Conservation (phyloP, 2,113 vertebrate species). For the Pipa parva region DNA sequence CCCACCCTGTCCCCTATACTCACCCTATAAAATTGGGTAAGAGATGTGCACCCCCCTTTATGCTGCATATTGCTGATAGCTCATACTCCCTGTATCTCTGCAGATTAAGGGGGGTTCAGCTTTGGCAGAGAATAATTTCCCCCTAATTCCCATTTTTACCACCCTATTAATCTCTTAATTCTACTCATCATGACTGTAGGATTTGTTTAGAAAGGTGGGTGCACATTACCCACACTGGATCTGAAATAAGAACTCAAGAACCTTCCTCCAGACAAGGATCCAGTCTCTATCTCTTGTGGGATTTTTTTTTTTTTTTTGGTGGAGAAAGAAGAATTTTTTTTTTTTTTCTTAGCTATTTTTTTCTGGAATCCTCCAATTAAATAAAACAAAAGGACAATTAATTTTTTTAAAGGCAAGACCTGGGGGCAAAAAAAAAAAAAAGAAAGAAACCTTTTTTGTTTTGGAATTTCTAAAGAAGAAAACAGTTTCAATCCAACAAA, state of each 20-base stretch:
- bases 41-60: conserved; percentile 26
- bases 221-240: conserved; percentile 6
- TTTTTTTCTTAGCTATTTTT: too few species aligned
- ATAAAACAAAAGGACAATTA: background rate
- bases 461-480: conserved; percentile 29
- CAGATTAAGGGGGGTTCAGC: conserved; percentile 8
- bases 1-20: conserved; percentile 20
- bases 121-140: conserved; percentile 15
- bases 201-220: conserved; percentile 8
- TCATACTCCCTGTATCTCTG: conserved; percentile 17
- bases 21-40: conserved; percentile 23
- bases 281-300: background rate
- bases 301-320: background rate
- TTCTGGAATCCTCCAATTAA: background rate
- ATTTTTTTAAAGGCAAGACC: background rate
- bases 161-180: conserved; percentile 7
- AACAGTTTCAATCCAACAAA: background rate
- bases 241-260: conserved; percentile 18
- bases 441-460: too few species aligned
- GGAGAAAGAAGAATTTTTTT: background rate
- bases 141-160: background rate
- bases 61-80: conserved; percentile 7
- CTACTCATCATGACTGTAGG: conserved; percentile 17
- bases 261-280: conserved; percentile 15
- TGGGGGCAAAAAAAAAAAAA: background rate